phyloP scores from a whole-genome alignment of 2,888 invertebrate genomes.

The Dioctria linearis region DNA sequence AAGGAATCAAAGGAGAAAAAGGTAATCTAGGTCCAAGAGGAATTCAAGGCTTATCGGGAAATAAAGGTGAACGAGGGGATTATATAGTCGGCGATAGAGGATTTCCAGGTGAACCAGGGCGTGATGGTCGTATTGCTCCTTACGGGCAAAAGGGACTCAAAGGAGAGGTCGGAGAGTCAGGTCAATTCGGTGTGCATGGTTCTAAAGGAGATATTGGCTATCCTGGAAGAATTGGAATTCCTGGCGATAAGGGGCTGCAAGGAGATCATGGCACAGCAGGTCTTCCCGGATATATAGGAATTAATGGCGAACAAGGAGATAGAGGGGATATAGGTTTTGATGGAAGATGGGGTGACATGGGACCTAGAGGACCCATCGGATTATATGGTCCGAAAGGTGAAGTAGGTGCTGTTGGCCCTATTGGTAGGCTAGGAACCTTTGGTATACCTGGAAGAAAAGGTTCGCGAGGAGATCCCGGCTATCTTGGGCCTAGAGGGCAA shows the following conservation, averaged over 20 bases:
- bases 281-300: constrained; percentile 74
- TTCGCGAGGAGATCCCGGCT: constrained; percentile 71
- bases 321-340: constrained; percentile 74
- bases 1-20: constrained; percentile 75
- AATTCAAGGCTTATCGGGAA: constrained; percentile 75
- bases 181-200: constrained; percentile 66
- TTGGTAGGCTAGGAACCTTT: constrained; percentile 62
- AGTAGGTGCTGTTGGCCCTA: constrained; percentile 64
- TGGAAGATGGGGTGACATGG: constrained; percentile 65
- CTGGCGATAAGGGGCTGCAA: constrained; percentile 69
- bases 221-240: constrained; percentile 71
- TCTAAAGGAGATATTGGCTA: constrained; percentile 71
- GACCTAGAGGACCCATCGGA: constrained; percentile 70
- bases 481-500: constrained; percentile 67
- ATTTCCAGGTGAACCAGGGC: constrained; percentile 67
- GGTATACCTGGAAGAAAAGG: constrained; percentile 50
- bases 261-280: constrained; percentile 76
- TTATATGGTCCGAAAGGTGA: constrained; percentile 66
- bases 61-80: constrained; percentile 70
- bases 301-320: constrained; percentile 73
- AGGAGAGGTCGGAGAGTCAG: constrained; percentile 70
- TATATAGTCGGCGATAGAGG: constrained; percentile 68
- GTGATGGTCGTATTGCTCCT: constrained; percentile 68
- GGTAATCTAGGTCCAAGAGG: constrained; percentile 76
- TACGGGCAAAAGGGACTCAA: constrained; percentile 70